Base-by-base conservation (phyloP, 1,140 invertebrate genomes). In the Leptopilina boulardi region DNA sequence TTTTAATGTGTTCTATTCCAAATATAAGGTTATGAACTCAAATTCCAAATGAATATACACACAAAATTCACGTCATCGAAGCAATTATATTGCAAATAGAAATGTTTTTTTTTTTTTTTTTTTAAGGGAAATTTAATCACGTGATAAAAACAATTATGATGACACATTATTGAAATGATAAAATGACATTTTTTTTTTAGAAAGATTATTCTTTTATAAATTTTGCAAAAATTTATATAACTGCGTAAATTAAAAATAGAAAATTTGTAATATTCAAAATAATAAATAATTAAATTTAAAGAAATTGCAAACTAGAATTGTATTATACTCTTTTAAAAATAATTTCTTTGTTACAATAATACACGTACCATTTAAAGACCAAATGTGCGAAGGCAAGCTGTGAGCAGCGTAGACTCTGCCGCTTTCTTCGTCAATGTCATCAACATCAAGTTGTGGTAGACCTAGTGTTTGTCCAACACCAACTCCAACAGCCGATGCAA, bases 361-460 rank as follows among this genome's bases (percentile, higher is more conserved):
- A n/a, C 42, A 9, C 94, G 94, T 91, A 97, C 96, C 96, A 91
- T 97, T 97, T 82, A 97, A 92, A 81, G 96, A 96, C 95, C 96
- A 97, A 92, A 97, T 96, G 89, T 97, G 96, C 81, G 96, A 96
- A 88, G 96, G 96, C 90, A 97, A 92, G 81, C 96, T 97, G 90
- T 97, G 96, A 84, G 96, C 95, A 76, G 96, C 95, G 88, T 96
- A 97, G 15, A 97, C 96, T 77, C 96, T 92, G 75, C 95, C 95
- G 41, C 87, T 91, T 79, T 89, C 91, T 79, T 91, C 89, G 70
- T 91, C 90, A 15, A 89, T 80, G 80, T 91, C 89, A 70, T 91
- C 89, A 0, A 85, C 82, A 41, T 91, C 90, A 15, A 91, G 81
- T 75, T 88, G 90, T 15, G 87, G 88, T 59, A 91, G 78, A 71